Conservation (phyloP, 1,140 invertebrate species). For the Drosophila punjabiensis region DNA sequence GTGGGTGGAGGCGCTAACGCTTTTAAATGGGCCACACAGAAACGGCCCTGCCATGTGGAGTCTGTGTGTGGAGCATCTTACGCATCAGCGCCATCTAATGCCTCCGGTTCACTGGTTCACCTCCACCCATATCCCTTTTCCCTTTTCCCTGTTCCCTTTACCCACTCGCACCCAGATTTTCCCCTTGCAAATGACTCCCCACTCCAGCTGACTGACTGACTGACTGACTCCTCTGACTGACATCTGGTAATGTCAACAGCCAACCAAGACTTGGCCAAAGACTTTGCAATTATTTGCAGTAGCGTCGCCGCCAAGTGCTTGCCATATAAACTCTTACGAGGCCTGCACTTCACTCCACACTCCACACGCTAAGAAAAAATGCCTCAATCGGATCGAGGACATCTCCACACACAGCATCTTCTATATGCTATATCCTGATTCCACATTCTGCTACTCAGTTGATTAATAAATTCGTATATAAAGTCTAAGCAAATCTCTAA, state of each 20-base stretch:
- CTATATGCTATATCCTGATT: neutral
- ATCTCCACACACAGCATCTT: neutral
- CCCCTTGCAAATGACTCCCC: neutral
- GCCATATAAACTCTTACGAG: constrained; percentile 69
- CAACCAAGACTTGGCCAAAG: constrained; percentile 56
- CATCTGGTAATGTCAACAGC: constrained; percentile 66
- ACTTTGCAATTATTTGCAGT: constrained; percentile 74
- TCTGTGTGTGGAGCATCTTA: constrained; percentile 56
- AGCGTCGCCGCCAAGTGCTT: constrained; percentile 58
- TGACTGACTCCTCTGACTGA: constrained; percentile 34
- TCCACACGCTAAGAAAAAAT: constrained; percentile 19
- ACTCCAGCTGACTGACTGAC: constrained; percentile 17
- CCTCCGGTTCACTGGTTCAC: constrained; percentile 40
- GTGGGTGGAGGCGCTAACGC: constrained; percentile 47
- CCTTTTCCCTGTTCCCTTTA: neutral
- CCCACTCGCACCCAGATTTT: neutral
- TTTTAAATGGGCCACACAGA: constrained; percentile 67
- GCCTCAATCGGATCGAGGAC: neutral
- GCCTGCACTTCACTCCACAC: constrained; percentile 38
- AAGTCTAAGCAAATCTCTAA: neutral
- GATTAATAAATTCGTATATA: neutral
- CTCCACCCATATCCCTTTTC: neutral
- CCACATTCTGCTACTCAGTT: neutral
- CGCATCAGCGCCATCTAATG: constrained; percentile 57
- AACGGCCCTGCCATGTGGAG: constrained; percentile 43